Base-by-base conservation (phyloP, 2,113 vertebrate species). In the Porphyrio hochstetteri region DNA sequence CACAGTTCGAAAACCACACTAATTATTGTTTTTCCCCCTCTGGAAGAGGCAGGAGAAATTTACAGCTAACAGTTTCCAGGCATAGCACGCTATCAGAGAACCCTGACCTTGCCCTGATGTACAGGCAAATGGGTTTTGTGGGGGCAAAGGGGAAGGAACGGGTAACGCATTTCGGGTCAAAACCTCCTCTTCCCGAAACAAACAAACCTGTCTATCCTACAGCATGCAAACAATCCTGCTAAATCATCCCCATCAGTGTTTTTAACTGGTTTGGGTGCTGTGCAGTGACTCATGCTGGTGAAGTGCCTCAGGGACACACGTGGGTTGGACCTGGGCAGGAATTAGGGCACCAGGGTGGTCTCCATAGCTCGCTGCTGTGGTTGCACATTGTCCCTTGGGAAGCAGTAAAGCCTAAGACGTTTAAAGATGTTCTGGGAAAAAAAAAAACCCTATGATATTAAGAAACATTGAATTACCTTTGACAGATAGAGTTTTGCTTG, bases 231-330 rank as follows among this genome's bases (percentile, higher is more conserved):
- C n/a, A 33, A 10, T 33, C 46, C 40, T 21, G 9, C 40, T 56
- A 18, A 44, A 8, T 25, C 10, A 16, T 14, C 19, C 64, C 50
- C 25, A 8, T 38, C 7, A 9, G 33, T 33, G 2, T n/a, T 77
- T 77, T 52, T 13, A n/a, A 21, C 15, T 25, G 42, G 33, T 29
- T 50, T 76, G 31, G 53, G 11, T 71, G 70, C 50, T 82, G 61
- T 44, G 60, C n/a, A 10, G 28, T 63, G 52, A 52, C 19, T 53
- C 18, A 23, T 0, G 17, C 55, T 63, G 36, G 35, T 29, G 17
- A 56, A 1, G 1, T 33, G 27, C 3, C 21, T 7, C 31, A 14
- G 33, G 35, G 42, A 16, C 33, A 21, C 0, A 1, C 16, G 3
- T 3, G 9, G 74, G 7, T 59, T 67, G 36, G 38, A 29, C 14